These are phyloP conservation scores for Paedocypris sp. DNA, from an alignment of 2,113 vertebrate species.

Conservation along the genomic window DNA sequence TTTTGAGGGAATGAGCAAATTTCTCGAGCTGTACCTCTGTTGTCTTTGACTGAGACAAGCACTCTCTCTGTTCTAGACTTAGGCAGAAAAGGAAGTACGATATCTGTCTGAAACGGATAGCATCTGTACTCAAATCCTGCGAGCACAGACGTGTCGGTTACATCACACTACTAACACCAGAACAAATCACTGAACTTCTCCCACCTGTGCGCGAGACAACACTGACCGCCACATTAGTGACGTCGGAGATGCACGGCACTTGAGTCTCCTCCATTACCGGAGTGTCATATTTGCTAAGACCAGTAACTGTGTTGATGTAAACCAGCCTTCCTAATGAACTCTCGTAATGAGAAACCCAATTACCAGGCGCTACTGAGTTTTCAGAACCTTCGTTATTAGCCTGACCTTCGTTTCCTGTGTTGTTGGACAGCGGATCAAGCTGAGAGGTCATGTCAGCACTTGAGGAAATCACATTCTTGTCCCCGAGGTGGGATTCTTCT, in stretches of 20 bases:
- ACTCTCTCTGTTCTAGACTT: constrained; percentile 69
- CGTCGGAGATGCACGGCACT: constrained; percentile 67
- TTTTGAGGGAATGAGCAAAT: background rate
- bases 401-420: constrained; percentile 17
- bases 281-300: constrained; percentile 74
- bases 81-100: constrained; percentile 83
- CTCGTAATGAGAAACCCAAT: constrained; percentile 64
- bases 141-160: constrained; percentile 42
- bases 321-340: constrained; percentile 62
- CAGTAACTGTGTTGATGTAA: constrained; percentile 79
- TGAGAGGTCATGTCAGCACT: background rate
- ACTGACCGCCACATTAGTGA: constrained; percentile 79
- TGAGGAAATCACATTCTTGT: constrained; percentile 12
- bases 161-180: background rate
- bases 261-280: constrained; percentile 54
- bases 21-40: constrained; percentile 61
- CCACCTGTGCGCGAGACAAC: constrained; percentile 74
- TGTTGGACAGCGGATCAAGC: constrained; percentile 4
- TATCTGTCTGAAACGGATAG: constrained; percentile 82
- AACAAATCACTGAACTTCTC: background rate
- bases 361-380: constrained; percentile 10
- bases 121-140: constrained; percentile 83
- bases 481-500: background rate
- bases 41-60: constrained; percentile 55
- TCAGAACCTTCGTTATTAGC: constrained; percentile 3